phyloP scores from a whole-genome alignment of 1,140 invertebrate genomes.

The Halyomorpha halys region DNA sequence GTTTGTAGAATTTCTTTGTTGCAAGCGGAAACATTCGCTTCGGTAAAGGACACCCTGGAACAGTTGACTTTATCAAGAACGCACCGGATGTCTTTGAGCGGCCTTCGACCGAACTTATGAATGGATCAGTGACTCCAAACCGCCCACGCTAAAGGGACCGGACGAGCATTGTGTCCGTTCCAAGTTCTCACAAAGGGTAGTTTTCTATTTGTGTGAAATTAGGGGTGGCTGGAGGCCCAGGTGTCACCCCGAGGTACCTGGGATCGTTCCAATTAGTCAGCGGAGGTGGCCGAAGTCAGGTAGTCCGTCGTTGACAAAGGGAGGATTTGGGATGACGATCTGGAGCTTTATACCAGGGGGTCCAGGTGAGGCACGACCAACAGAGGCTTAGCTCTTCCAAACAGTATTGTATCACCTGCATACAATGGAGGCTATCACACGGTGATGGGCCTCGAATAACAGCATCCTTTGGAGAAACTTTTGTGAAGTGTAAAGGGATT shows the following conservation, averaged over 20 bases:
- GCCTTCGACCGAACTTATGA: not conserved
- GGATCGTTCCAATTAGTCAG: constrained; percentile 9
- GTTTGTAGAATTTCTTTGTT: too few relatives aligned
- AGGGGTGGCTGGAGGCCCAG: constrained; percentile 5
- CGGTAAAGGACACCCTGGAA: not conserved
- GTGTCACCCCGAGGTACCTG: not conserved
- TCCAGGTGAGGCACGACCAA: too few relatives aligned
- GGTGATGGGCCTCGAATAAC: too few relatives aligned
- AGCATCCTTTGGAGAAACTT: too few relatives aligned
- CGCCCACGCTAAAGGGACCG: constrained; percentile 9
- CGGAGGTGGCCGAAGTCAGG: constrained; percentile 8
- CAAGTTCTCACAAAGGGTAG: not conserved
- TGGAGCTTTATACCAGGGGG: too few relatives aligned
- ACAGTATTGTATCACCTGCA: too few relatives aligned
- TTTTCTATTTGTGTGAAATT: constrained; percentile 12
- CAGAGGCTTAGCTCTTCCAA: too few relatives aligned
- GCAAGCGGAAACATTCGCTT: not conserved
- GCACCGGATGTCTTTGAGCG: not conserved
- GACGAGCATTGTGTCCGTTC: constrained; percentile 8
- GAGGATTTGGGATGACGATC: constrained; percentile 1
- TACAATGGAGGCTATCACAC: too few relatives aligned
- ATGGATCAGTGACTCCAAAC: not conserved
- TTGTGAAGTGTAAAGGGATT: too few relatives aligned
- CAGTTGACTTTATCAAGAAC: constrained; percentile 3
- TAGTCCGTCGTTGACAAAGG: not conserved